Conservation (phyloP, 2,113 vertebrate species). For the Zapornia atra region DNA sequence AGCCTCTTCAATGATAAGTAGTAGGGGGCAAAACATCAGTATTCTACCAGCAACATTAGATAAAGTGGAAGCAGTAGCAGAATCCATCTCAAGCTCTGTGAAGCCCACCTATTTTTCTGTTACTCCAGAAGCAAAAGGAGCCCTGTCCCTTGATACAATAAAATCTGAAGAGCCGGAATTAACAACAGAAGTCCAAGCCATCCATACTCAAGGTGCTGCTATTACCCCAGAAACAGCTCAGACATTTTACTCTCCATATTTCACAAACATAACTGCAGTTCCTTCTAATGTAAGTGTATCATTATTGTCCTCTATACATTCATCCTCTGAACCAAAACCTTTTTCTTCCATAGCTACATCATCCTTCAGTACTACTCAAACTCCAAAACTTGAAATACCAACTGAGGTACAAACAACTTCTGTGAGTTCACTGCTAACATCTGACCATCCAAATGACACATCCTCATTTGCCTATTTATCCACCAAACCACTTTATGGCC, state of each 20-base stretch:
- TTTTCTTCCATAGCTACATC: not conserved
- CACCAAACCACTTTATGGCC: not conserved
- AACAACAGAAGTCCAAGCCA: not conserved
- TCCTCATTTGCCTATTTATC: not conserved
- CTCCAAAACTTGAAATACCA: not conserved
- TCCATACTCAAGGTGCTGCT: not conserved
- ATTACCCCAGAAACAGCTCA: not conserved
- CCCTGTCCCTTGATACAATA: not conserved
- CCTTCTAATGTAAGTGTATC: not conserved
- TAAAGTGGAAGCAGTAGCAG: not conserved
- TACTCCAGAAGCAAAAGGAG: not conserved
- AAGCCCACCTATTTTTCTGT: not conserved
- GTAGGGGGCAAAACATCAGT: not conserved
- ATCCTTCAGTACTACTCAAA: not conserved
- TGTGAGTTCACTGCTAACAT: not conserved
- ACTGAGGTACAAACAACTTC: not conserved
- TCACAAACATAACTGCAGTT: not conserved
- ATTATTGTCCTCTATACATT: not conserved
- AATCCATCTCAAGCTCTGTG: not conserved
- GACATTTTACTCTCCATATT: not conserved
- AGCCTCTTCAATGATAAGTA: not conserved
- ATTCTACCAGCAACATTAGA: not conserved
- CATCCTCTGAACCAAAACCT: not conserved
- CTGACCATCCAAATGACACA: slow-evolving; percentile 41
- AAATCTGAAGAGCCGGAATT: not conserved